These are phyloP conservation scores for Periplaneta americana DNA, from an alignment of 1,140 invertebrate species.

Conservation along the genomic window DNA sequence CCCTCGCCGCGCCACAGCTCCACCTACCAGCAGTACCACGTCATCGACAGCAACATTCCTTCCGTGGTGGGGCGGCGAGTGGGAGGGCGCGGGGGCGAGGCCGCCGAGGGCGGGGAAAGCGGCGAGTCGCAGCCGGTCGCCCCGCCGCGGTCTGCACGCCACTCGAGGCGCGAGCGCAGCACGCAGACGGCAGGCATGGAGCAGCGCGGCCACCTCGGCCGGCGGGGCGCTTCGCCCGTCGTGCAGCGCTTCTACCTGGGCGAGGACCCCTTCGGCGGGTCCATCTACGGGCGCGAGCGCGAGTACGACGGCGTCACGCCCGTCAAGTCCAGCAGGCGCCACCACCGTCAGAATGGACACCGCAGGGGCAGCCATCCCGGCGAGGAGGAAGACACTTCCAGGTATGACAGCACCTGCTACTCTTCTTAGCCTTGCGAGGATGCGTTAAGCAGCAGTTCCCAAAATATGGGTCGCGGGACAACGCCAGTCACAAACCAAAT, in stretches of 20 bases:
- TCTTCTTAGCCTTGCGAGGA: too few relatives aligned
- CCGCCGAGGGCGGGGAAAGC: conserved; percentile 23
- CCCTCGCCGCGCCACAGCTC: conserved; percentile 30
- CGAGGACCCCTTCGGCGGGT: conserved; percentile 74
- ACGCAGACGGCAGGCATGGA: background rate
- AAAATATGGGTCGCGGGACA: too few relatives aligned
- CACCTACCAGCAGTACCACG: conserved; percentile 54
- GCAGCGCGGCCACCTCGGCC: background rate
- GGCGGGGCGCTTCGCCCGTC: conserved; percentile 31
- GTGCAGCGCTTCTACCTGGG: conserved; percentile 73
- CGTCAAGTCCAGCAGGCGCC: conserved; percentile 31
- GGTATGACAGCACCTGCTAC: too few relatives aligned
- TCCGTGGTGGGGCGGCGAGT: background rate
- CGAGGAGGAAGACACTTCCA: conserved; percentile 17
- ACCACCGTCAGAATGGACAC: conserved; percentile 9
- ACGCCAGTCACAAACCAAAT: too few relatives aligned
- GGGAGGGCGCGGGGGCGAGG: conserved; percentile 20
- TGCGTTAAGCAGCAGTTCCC: too few relatives aligned
- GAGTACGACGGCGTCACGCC: conserved; percentile 61
- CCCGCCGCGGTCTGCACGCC: conserved; percentile 24
- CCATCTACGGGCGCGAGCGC: conserved; percentile 71
- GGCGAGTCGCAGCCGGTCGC: conserved; percentile 23
- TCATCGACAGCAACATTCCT: conserved; percentile 40
- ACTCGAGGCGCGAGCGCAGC: conserved; percentile 1
- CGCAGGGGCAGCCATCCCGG: conserved; percentile 4